These are phyloP conservation scores for Nipponia nippon DNA, from an alignment of 2,113 vertebrate species.

Conservation along the genomic window DNA sequence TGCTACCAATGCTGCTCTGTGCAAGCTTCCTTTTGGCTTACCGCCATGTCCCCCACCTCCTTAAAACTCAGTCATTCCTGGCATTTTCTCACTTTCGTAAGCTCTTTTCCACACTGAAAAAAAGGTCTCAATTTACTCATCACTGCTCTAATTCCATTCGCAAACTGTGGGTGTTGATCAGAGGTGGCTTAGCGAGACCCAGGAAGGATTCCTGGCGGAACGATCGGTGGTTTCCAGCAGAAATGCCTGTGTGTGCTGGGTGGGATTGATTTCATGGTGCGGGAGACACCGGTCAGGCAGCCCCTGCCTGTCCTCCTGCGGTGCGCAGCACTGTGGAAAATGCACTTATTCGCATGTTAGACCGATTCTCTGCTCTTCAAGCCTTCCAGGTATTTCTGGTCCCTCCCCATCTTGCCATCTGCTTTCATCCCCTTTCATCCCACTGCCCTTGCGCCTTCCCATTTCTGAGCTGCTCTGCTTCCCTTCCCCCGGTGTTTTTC, in stretches of 20 bases:
- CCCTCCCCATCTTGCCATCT: neutral
- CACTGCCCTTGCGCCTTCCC: rapidly evolving
- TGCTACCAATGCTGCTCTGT: rapidly evolving
- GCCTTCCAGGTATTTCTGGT: neutral
- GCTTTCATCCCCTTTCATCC: neutral
- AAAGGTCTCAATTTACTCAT: neutral
- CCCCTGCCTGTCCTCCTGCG: neutral
- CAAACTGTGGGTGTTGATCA: neutral
- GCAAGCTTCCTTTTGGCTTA: neutral
- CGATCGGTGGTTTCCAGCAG: neutral
- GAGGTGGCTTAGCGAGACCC: neutral
- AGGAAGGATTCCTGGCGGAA: neutral
- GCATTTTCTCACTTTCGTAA: neutral
- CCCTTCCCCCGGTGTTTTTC: neutral
- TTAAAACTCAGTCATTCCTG: neutral
- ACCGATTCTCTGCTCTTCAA: neutral
- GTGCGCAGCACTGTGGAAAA: neutral
- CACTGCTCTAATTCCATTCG: neutral
- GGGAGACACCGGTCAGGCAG: neutral
- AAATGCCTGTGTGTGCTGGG: neutral
- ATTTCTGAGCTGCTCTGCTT: neutral
- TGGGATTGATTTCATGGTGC: neutral
- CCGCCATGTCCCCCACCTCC: neutral
- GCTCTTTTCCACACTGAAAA: neutral
- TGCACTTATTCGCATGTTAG: neutral